These are phyloP conservation scores for Girardia tigrina DNA, from an alignment of 2,888 invertebrate species.

Conservation along the genomic window DNA sequence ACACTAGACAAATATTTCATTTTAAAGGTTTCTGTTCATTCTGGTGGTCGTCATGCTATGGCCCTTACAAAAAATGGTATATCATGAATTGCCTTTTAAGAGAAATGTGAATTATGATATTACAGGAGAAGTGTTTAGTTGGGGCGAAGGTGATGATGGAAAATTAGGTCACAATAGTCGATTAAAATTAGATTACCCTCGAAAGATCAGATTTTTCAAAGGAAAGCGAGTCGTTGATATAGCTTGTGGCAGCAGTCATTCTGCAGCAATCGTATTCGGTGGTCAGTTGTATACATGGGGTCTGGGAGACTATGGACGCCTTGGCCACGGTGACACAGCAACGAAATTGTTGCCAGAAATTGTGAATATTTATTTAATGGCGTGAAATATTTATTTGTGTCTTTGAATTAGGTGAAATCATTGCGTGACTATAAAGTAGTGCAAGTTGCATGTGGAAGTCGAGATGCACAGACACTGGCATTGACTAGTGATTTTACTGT, in stretches of 20 bases:
- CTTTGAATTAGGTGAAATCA: not conserved
- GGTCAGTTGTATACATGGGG: conserved; percentile 91
- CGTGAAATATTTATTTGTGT: not conserved
- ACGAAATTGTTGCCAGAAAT: conserved; percentile 74
- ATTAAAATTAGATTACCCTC: conserved; percentile 58
- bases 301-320: conserved; percentile 75
- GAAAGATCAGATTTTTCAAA: conserved; percentile 67
- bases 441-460: conserved; percentile 82
- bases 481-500: conserved; percentile 58
- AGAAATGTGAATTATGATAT: not conserved
- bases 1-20: conserved; percentile 45
- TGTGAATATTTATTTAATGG: conserved; percentile 55
- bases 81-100: no score
- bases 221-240: conserved; percentile 75
- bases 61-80: conserved; percentile 74
- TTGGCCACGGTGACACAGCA: conserved; percentile 77
- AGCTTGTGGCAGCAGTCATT: conserved; percentile 84
- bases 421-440: conserved; percentile 44
- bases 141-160: conserved; percentile 91
- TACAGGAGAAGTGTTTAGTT: conserved; percentile 70
- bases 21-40: conserved; percentile 83
- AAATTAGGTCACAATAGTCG: conserved; percentile 75
- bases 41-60: conserved; percentile 78
- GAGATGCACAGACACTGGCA: conserved; percentile 83
- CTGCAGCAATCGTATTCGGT: conserved; percentile 77